Percentiles rank a stretch among this genome's conserved stretches.
Evolutionary conservation across 2,888 invertebrate species (phyloP).

Genomic region (Eulithis prunata): DNA sequence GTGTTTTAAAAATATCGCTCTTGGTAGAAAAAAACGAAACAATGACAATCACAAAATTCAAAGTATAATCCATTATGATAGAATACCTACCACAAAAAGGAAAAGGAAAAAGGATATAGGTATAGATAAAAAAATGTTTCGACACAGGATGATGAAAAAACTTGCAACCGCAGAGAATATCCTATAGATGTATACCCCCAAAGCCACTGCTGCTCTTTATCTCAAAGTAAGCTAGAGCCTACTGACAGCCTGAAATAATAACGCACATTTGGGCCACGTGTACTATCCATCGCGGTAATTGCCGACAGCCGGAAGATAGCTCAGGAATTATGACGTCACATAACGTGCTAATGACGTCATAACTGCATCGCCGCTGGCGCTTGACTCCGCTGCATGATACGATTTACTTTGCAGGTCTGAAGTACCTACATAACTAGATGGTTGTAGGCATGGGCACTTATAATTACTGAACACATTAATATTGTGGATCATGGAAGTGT

Average conservation of each 20-base stretch:
- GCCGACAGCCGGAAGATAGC: slow-evolving; percentile 79
- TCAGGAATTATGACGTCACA: slow-evolving; percentile 77
- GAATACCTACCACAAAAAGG: no score
- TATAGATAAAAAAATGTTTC: no score
- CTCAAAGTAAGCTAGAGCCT: slow-evolving; percentile 34
- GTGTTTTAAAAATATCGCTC: no score
- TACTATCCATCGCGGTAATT: slow-evolving; percentile 75
- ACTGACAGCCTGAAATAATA: slow-evolving; percentile 57
- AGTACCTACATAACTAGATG: slow-evolving; percentile 8
- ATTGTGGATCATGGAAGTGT: background rate
- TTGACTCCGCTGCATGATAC: slow-evolving; percentile 55
- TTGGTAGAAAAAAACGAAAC: no score
- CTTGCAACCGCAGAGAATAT: background rate
- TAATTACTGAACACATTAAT: background rate
- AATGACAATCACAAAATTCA: no score
- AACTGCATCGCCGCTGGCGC: slow-evolving; percentile 76
- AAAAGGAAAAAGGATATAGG: no score
- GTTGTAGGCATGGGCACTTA: slow-evolving; percentile 18
- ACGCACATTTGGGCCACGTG: slow-evolving; percentile 69
- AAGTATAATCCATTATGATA: no score
- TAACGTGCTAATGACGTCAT: slow-evolving; percentile 81
- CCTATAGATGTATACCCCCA: slow-evolving; percentile 6
- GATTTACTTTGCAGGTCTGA: slow-evolving; percentile 35
- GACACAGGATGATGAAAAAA: no score
- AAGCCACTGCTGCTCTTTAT: slow-evolving; percentile 5